Conservation (phyloP, 2,888 invertebrate species). For the Scaptomyza polygonia region DNA sequence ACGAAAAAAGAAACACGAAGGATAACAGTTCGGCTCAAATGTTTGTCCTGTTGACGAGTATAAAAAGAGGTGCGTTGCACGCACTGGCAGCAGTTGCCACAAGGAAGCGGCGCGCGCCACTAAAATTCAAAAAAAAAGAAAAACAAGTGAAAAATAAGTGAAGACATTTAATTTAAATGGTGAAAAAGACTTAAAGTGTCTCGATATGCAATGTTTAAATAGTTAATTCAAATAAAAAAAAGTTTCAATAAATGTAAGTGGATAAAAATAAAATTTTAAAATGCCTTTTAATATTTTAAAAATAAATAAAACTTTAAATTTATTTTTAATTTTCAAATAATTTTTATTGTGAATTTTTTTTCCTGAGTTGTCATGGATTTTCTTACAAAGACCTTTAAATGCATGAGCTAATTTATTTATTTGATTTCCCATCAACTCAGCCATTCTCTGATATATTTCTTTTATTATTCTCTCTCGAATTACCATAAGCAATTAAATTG, state of each 20-base stretch:
- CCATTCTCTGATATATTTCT: background rate
- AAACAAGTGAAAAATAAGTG: slow-evolving; percentile 4
- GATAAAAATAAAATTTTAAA: too few relatives aligned
- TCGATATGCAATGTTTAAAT: background rate
- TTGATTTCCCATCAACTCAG: background rate
- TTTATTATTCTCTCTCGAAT: slow-evolving; percentile 1
- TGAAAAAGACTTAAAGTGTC: background rate
- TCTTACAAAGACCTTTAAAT: background rate
- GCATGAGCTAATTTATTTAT: background rate
- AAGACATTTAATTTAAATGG: background rate
- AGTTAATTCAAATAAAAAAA: background rate
- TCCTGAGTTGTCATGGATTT: background rate
- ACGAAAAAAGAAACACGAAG: background rate
- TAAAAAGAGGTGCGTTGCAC: slow-evolving; percentile 57
- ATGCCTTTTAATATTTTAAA: too few relatives aligned
- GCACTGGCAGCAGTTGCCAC: slow-evolving; percentile 63
- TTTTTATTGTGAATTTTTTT: too few relatives aligned
- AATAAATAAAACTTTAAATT: too few relatives aligned
- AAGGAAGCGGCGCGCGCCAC: slow-evolving; percentile 70
- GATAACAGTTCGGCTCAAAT: slow-evolving; percentile 24
- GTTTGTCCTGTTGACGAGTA: slow-evolving; percentile 44
- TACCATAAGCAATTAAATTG: slow-evolving; percentile 29
- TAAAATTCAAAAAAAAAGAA: slow-evolving; percentile 25
- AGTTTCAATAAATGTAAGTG: background rate
- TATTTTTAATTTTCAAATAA: too few relatives aligned